Evolutionary conservation across 1,140 invertebrate genomes (phyloP).

Genomic region (Apolygus lucorum): DNA sequence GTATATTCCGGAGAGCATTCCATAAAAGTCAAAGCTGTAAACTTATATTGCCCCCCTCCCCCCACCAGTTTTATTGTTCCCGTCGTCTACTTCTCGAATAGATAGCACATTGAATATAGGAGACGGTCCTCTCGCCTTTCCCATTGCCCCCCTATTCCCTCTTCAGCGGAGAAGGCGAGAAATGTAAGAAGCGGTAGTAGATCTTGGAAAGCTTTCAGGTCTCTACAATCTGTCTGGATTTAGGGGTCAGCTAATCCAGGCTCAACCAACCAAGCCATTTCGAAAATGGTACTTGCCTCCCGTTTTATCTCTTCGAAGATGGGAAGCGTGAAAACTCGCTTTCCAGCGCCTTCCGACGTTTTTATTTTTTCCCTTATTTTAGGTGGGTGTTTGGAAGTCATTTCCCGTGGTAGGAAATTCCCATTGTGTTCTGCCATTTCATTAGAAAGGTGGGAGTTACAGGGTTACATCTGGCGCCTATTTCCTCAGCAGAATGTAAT

Average conservation of each 20-base stretch:
- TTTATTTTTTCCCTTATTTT: too few relatives aligned
- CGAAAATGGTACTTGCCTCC: background rate
- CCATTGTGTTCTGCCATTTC: too few relatives aligned
- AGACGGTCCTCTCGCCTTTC: background rate
- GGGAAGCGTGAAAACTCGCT: background rate
- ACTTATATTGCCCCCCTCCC: background rate
- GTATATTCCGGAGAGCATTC: background rate
- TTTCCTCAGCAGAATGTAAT: too few relatives aligned
- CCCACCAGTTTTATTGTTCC: background rate
- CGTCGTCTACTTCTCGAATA: background rate
- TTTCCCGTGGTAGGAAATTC: too few relatives aligned
- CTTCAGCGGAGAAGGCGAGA: background rate
- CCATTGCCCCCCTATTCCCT: background rate
- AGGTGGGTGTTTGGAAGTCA: too few relatives aligned
- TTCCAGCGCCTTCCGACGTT: too few relatives aligned
- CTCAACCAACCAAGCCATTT: background rate
- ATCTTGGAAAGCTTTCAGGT: background rate
- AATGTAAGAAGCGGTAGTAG: background rate
- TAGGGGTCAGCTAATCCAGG: background rate
- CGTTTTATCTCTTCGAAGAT: background rate
- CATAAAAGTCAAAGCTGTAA: background rate
- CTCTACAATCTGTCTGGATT: background rate
- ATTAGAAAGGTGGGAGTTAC: too few relatives aligned
- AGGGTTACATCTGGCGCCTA: too few relatives aligned
- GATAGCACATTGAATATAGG: constrained; percentile 1